Evolutionary conservation across 2,888 invertebrate species (phyloP).

Genomic region (Julus scandinavius): DNA sequence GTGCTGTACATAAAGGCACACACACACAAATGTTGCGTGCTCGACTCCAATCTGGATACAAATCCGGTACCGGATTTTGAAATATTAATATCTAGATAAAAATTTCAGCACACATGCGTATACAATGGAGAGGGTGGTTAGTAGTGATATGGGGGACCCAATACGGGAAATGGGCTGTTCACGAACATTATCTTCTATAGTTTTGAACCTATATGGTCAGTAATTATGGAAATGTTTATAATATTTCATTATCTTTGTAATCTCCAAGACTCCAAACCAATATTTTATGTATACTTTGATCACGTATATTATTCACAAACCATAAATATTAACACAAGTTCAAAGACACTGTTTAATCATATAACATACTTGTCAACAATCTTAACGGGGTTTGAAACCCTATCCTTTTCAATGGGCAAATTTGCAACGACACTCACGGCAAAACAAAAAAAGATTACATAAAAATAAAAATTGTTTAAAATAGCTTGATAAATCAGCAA

Average conservation of each 20-base stretch:
- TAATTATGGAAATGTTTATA: neutral
- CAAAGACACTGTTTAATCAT: too few relatives aligned
- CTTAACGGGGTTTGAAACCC: too few relatives aligned
- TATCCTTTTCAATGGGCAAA: too few relatives aligned
- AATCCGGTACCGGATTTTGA: neutral
- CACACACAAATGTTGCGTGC: neutral
- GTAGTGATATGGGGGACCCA: neutral
- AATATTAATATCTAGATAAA: constrained; percentile 6
- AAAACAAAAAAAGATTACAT: too few relatives aligned
- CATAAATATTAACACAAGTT: too few relatives aligned
- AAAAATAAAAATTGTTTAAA: too few relatives aligned
- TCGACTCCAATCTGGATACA: constrained; percentile 1
- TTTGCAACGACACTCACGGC: too few relatives aligned
- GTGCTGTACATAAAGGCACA: neutral
- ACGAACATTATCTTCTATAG: neutral
- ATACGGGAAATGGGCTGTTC: constrained; percentile 3
- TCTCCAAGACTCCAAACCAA: too few relatives aligned
- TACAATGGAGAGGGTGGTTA: neutral
- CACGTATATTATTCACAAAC: too few relatives aligned
- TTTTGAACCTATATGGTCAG: neutral
- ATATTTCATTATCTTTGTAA: neutral
- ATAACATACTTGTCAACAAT: too few relatives aligned
- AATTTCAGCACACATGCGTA: neutral
- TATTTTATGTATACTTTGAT: too few relatives aligned
- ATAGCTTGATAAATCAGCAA: too few relatives aligned